These are phyloP conservation scores for Elmis aenea DNA, from an alignment of 2,888 invertebrate species.

Conservation along the genomic window DNA sequence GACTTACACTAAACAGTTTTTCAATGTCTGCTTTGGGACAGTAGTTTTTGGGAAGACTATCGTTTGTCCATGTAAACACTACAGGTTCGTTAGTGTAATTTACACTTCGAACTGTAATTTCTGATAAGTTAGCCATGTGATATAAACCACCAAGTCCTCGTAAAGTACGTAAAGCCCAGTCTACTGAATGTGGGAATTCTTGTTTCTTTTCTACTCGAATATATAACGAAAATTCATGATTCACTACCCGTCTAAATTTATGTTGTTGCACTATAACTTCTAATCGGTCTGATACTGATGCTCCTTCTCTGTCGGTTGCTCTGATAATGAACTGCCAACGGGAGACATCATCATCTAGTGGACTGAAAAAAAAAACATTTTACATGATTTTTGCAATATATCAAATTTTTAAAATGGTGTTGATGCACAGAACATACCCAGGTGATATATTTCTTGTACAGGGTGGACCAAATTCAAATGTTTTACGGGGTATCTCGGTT, in stretches of 20 bases:
- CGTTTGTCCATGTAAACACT: constrained; percentile 81
- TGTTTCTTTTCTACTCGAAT: constrained; percentile 58
- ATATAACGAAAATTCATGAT: constrained; percentile 74
- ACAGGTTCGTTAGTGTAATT: constrained; percentile 57
- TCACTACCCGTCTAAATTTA: constrained; percentile 69
- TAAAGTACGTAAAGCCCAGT: constrained; percentile 73
- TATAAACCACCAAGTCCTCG: constrained; percentile 55
- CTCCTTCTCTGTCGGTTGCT: constrained; percentile 75
- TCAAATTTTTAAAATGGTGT: constrained; percentile 1
- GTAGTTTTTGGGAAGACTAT: constrained; percentile 69
- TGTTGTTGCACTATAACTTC: constrained; percentile 80
- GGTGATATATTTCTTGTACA: background rate
- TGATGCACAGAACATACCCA: background rate
- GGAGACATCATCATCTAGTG: constrained; percentile 75
- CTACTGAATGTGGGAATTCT: constrained; percentile 62
- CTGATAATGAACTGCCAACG: constrained; percentile 75
- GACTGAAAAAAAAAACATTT: constrained; percentile 49
- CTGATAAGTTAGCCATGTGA: constrained; percentile 54
- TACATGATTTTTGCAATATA: constrained; percentile 1
- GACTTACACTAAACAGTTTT: constrained; percentile 58
- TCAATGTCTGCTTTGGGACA: constrained; percentile 75
- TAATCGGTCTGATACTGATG: constrained; percentile 64
- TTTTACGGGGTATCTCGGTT: too few relatives aligned
- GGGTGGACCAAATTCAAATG: too few relatives aligned
- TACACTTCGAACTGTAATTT: constrained; percentile 65